A percentile compares a stretch with the other conserved stretches of the same genome.
These are phyloP conservation scores for Microcebus ravelobensis DNA, from an alignment of 2,113 vertebrate species.

Conservation along the genomic window DNA sequence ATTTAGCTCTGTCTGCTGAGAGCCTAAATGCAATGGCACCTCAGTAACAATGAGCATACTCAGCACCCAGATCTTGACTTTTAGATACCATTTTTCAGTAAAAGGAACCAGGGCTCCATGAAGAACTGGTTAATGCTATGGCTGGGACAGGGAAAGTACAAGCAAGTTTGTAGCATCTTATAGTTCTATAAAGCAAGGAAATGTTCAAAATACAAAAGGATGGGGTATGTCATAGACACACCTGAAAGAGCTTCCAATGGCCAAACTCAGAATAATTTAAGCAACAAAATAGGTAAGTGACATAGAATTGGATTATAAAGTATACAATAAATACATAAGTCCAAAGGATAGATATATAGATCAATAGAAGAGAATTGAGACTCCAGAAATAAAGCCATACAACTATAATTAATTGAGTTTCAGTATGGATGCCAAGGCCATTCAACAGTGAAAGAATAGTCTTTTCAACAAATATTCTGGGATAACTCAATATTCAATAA, in stretches of 20 bases:
- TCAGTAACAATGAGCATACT: background rate
- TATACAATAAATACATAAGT: background rate
- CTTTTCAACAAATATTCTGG: background rate
- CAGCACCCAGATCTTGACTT: slow-evolving; percentile 4
- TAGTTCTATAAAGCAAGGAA: slow-evolving; percentile 3
- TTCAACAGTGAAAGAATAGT: background rate
- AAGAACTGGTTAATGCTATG: background rate
- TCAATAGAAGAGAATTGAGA: background rate
- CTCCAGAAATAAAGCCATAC: background rate
- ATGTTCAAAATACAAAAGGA: background rate
- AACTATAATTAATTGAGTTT: background rate
- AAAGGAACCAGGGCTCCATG: background rate
- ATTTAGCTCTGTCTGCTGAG: background rate
- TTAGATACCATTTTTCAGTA: background rate
- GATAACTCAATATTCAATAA: background rate
- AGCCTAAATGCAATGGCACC: background rate
- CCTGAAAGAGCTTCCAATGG: background rate
- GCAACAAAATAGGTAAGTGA: background rate
- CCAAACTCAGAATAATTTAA: background rate
- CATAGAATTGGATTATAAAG: background rate
- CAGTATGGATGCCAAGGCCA: background rate
- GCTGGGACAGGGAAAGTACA: background rate
- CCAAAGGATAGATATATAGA: background rate
- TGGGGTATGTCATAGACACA: background rate
- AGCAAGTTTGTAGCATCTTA: background rate